These are phyloP conservation scores for Tipula helvola DNA, from an alignment of 2,888 invertebrate species.

Conservation along the genomic window DNA sequence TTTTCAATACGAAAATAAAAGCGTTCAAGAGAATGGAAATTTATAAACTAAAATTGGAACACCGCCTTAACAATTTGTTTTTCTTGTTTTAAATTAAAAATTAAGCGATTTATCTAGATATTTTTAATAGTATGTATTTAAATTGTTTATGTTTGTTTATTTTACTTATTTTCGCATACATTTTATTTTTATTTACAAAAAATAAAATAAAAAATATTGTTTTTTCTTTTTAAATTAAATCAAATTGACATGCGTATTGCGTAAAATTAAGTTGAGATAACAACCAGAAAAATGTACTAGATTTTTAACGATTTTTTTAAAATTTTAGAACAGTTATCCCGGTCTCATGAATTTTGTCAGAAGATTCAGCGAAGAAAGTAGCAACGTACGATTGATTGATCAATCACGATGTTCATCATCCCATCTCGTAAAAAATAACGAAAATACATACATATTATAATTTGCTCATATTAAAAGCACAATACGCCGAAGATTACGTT, in stretches of 20 bases:
- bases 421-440: too few species aligned
- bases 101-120: background rate
- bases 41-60: background rate
- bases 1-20: background rate
- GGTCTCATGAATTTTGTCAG: too few species aligned
- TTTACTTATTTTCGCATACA: background rate
- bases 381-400: too few species aligned
- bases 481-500: too few species aligned
- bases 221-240: background rate
- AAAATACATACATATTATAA: too few species aligned
- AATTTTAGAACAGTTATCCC: background rate
- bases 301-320: background rate
- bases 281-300: background rate
- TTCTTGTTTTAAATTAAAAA: background rate
- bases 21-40: background rate
- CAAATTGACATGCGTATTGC: background rate
- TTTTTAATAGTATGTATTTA: background rate
- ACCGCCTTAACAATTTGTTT: background rate
- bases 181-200: background rate
- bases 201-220: background rate
- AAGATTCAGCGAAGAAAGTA: too few species aligned
- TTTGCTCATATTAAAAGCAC: too few species aligned
- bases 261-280: background rate
- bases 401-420: too few species aligned
- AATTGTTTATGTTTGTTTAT: background rate